phyloP scores from a whole-genome alignment of 2,888 invertebrate genomes.

The Cheilosia grossa region DNA sequence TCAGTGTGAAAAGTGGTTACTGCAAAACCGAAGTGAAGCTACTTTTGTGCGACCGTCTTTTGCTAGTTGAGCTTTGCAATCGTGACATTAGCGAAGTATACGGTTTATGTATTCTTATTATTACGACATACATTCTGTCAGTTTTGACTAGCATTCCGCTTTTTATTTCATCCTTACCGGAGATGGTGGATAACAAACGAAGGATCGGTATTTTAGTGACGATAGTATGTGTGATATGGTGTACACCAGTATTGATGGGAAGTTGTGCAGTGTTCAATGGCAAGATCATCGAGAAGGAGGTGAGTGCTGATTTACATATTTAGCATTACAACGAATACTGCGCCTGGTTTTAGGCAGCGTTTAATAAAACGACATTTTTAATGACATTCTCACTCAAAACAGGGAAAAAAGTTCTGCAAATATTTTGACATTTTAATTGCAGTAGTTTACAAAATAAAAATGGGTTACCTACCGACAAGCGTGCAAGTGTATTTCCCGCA shows the following conservation, averaged over 20 bases:
- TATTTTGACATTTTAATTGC: no score
- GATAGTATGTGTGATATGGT: neutral
- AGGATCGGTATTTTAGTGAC: neutral
- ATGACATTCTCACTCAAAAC: no score
- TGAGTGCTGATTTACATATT: neutral
- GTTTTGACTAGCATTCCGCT: constrained; percentile 1
- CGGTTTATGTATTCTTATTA: neutral
- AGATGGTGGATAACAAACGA: neutral
- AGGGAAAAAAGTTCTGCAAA: no score
- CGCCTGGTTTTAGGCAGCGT: no score
- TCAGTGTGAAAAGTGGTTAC: neutral
- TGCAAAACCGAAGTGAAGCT: neutral
- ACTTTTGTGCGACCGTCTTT: neutral
- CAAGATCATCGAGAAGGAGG: neutral
- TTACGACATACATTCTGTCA: neutral
- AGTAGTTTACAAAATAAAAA: no score
- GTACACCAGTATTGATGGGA: neutral
- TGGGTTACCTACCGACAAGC: no score
- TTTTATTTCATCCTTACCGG: neutral
- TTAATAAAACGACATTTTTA: no score
- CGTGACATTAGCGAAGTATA: neutral
- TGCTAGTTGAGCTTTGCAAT: neutral
- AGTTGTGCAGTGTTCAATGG: neutral
- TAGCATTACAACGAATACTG: no score
- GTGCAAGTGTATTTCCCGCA: no score